Evolutionary conservation across 2,888 invertebrate genomes (phyloP).

Genomic region (Eumerus sabulonum): DNA sequence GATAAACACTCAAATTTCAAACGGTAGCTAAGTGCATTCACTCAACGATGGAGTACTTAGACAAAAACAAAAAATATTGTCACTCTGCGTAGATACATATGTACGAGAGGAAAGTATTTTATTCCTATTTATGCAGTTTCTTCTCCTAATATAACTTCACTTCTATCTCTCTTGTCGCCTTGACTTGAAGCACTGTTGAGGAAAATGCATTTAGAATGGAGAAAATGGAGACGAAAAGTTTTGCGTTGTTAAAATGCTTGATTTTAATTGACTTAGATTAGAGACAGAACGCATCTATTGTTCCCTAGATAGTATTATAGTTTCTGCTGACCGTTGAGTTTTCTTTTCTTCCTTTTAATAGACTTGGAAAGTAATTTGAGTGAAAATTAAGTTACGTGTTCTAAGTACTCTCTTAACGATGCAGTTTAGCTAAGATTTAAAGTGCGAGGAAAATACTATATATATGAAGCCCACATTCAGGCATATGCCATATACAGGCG

Average conservation of each 20-base stretch:
- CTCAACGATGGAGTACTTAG: constrained; percentile 3
- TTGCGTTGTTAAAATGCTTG: constrained; percentile 18
- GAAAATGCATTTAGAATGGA: constrained; percentile 43
- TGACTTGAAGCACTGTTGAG: constrained; percentile 39
- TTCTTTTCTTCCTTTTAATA: neutral
- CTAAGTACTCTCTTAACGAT: too few relatives aligned
- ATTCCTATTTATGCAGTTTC: neutral
- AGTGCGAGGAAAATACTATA: too few relatives aligned
- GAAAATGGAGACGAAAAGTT: neutral
- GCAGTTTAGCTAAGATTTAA: too few relatives aligned
- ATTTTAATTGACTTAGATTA: constrained; percentile 40
- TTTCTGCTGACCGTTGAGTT: neutral
- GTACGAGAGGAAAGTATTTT: constrained; percentile 16
- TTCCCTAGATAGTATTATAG: too few relatives aligned
- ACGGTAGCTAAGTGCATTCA: too few relatives aligned
- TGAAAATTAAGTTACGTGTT: too few relatives aligned
- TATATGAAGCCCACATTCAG: too few relatives aligned
- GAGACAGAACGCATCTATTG: neutral
- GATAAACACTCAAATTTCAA: constrained; percentile 4
- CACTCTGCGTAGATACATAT: neutral
- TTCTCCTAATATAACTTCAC: constrained; percentile 14
- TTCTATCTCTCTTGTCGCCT: constrained; percentile 14
- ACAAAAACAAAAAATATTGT: neutral
- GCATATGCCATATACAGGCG: too few relatives aligned
- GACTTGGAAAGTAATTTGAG: too few relatives aligned